phyloP scores from a whole-genome alignment of 2,113 vertebrate genomes.

The Ifrita kowaldi region DNA sequence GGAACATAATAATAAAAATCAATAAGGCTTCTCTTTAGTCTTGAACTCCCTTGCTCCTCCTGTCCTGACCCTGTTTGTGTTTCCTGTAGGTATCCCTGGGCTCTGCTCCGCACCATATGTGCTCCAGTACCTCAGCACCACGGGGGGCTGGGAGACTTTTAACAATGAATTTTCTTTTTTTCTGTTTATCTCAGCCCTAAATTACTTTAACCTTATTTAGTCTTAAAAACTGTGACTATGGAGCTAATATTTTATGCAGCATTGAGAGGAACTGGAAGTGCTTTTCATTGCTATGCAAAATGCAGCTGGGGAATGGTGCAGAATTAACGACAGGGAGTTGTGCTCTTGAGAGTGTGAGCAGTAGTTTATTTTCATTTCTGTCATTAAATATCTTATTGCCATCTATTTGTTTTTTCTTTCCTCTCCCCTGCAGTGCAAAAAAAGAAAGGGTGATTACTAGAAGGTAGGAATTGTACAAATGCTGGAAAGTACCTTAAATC shows the following conservation, averaged over 20 bases:
- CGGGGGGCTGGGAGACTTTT: not conserved
- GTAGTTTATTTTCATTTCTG: constrained; percentile 53
- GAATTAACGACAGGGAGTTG: not conserved
- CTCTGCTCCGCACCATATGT: not conserved
- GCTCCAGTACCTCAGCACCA: rapidly evolving
- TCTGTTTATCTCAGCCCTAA: not conserved
- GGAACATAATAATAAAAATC: not conserved
- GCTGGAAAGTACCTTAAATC: constrained; percentile 21
- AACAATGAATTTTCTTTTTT: not conserved
- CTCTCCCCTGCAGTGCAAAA: not conserved
- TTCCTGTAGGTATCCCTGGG: not conserved
- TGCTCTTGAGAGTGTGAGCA: not conserved
- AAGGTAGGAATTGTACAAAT: not conserved
- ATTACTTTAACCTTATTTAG: constrained; percentile 17
- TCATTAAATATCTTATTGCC: constrained; percentile 45
- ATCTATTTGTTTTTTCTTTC: constrained; percentile 23
- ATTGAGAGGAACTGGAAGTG: not conserved
- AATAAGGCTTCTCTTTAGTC: not conserved
- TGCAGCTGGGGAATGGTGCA: constrained; percentile 5
- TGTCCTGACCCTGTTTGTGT: not conserved
- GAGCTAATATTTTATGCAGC: constrained; percentile 13
- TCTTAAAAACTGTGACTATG: not conserved
- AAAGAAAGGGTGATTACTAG: not conserved
- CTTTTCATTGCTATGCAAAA: constrained; percentile 23
- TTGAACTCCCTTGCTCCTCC: not conserved